Base-by-base conservation (phyloP, 2,888 invertebrate species). In the Rhodophaea formosa region DNA sequence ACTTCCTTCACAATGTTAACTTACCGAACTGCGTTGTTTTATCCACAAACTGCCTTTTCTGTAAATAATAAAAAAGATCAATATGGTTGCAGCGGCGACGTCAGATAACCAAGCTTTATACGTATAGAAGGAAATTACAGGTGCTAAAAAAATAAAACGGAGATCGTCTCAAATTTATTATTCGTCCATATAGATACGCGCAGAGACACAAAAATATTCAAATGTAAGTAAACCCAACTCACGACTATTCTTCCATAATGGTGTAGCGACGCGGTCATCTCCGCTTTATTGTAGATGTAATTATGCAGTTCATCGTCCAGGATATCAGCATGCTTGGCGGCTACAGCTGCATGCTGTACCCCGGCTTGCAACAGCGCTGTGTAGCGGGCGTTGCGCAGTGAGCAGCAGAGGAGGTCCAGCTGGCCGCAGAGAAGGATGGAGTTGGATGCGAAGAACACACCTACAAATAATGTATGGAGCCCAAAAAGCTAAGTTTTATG, bases 381-480 rank as follows among this genome's bases (percentile, higher is more conserved):
- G 69, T 77, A 86, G 1, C 88, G 80, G 1, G 68, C 75, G 63
- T 90, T 90, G 39, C 88, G 80, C 0, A 89, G 69, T 35, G 85
- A 82, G 65, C 89, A 90, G 70, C 88, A 88, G 0, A 88, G 60
- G 0, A 90, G 60, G 54, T 90, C 90, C n/a, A 89, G 60, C 67
- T 90, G 90, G 0, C 90, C 90, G 69, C 90, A 90, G 35, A 90
- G 75, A 1, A 90, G 62, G 55, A 89, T 88, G 0, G 88, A 77
- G 62, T 86, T 86, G 0, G 79, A 71, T 0, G 85, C 88, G 67
- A 87, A 89, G 61, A 88, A 85, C 43, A 88, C 87, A 15, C 89
- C 90, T 89, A 65, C 17, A 53, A 14, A 1, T n/a, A 47, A 30
- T n/a, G n/a, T n/a, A n/a, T n/a, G n/a, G n/a, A n/a, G n/a, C n/a